A percentile compares a stretch with the other conserved stretches of the same genome.
Evolutionary conservation across 2,797 vertebrate species (phyloP).

Genomic region (Enteromius afrohamiltoni): DNA sequence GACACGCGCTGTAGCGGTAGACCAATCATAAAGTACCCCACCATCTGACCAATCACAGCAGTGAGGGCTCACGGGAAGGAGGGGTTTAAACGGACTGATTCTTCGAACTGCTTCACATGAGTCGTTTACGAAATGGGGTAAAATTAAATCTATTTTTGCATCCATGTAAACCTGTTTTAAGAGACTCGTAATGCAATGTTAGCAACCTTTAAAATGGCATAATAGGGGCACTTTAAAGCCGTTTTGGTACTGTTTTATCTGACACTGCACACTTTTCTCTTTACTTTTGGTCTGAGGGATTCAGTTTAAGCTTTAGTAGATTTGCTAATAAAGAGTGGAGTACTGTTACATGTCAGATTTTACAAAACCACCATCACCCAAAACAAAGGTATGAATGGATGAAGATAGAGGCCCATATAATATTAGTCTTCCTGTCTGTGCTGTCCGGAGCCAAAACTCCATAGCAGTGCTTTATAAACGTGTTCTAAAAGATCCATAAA

Average conservation of each 20-base stretch:
- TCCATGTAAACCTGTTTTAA: no score
- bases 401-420: not conserved
- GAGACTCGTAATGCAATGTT: no score
- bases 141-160: no score
- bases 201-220: no score
- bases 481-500: slow-evolving; percentile 52
- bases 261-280: not conserved
- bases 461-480: slow-evolving; percentile 46
- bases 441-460: slow-evolving; percentile 42
- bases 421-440: not conserved
- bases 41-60: no score
- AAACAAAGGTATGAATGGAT: not conserved
- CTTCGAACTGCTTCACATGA: no score
- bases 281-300: not conserved
- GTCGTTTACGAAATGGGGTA: no score
- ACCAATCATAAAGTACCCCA: no score
- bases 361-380: not conserved
- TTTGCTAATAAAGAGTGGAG: not conserved
- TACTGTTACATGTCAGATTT: not conserved
- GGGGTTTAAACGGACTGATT: no score
- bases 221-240: not conserved
- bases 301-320: not conserved
- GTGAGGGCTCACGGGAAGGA: no score
- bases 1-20: no score
- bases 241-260: not conserved